Percentiles rank a stretch among this genome's conserved stretches.
Evolutionary conservation across 2,113 vertebrate genomes (phyloP).

Genomic region (Dromiciops gliroides): DNA sequence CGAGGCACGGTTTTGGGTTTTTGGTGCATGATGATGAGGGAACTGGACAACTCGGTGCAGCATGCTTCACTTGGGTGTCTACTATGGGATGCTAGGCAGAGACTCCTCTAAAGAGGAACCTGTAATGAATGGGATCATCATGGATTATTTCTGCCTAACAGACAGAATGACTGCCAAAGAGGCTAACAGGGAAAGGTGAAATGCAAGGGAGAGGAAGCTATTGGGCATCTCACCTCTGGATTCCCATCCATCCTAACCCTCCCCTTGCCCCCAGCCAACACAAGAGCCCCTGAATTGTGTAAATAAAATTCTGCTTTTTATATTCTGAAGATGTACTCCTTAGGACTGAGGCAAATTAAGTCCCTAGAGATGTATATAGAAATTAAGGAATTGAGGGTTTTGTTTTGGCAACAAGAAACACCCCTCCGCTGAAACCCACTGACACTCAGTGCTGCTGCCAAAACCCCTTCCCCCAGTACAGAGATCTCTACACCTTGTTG

Average conservation of each 20-base stretch:
- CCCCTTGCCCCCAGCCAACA: constrained; percentile 41
- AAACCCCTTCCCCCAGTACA: constrained; percentile 61
- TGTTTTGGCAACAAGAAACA: constrained; percentile 77
- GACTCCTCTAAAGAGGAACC: constrained; percentile 55
- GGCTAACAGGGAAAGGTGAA: constrained; percentile 73
- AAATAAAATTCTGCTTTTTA: constrained; percentile 79
- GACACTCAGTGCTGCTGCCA: constrained; percentile 63
- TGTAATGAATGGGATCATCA: constrained; percentile 59
- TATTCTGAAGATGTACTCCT: constrained; percentile 75
- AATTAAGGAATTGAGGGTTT: constrained; percentile 67
- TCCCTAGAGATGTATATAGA: constrained; percentile 69
- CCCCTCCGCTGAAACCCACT: constrained; percentile 68
- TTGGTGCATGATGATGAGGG: constrained; percentile 51
- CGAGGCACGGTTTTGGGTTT: constrained; percentile 62
- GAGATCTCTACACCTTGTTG: constrained; percentile 68
- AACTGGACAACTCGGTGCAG: constrained; percentile 55
- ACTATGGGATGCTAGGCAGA: constrained; percentile 47
- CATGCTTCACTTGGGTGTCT: constrained; percentile 34
- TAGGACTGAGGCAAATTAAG: constrained; percentile 68
- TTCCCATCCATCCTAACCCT: constrained; percentile 14
- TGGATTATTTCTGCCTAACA: constrained; percentile 50
- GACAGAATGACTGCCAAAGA: constrained; percentile 3
- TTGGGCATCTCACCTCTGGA: constrained; percentile 51
- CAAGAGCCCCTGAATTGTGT: constrained; percentile 72
- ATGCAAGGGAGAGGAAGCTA: constrained; percentile 60